Conservation (phyloP, 2,888 invertebrate genomes). For the Lasius platythorax region DNA sequence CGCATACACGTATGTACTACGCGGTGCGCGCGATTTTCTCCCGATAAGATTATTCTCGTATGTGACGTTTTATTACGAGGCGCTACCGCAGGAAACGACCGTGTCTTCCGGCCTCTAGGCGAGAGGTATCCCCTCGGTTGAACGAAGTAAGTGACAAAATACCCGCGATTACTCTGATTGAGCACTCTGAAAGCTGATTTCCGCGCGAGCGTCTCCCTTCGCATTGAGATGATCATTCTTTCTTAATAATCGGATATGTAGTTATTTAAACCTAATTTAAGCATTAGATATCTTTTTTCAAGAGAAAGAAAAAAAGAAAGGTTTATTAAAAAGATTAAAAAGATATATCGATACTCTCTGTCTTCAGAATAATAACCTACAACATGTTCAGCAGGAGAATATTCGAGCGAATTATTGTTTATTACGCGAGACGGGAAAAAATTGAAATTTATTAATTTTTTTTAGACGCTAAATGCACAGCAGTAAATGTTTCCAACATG, state of each 20-base stretch:
- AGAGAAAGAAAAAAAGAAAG: neutral
- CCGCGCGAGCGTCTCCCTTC: constrained; percentile 31
- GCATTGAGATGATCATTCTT: constrained; percentile 16
- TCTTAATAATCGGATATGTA: neutral
- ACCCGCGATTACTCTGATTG: constrained; percentile 47
- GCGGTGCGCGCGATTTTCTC: neutral
- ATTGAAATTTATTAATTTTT: constrained; percentile 6
- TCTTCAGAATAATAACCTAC: neutral
- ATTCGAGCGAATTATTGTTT: neutral
- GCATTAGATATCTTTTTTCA: neutral
- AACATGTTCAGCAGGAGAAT: neutral
- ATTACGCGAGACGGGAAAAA: neutral
- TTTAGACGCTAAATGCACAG: neutral
- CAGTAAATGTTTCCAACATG: neutral
- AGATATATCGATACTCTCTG: neutral
- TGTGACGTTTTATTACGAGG: constrained; percentile 42
- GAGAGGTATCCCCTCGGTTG: constrained; percentile 34
- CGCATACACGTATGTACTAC: constrained; percentile 35
- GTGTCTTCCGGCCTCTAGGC: constrained; percentile 37
- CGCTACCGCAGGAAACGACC: constrained; percentile 51
- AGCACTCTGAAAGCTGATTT: constrained; percentile 42
- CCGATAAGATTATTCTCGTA: constrained; percentile 43
- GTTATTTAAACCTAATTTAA: neutral
- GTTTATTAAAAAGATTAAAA: neutral
- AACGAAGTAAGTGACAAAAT: constrained; percentile 45